phyloP scores from a whole-genome alignment of 2,113 vertebrate species.

The Pipa parva region DNA sequence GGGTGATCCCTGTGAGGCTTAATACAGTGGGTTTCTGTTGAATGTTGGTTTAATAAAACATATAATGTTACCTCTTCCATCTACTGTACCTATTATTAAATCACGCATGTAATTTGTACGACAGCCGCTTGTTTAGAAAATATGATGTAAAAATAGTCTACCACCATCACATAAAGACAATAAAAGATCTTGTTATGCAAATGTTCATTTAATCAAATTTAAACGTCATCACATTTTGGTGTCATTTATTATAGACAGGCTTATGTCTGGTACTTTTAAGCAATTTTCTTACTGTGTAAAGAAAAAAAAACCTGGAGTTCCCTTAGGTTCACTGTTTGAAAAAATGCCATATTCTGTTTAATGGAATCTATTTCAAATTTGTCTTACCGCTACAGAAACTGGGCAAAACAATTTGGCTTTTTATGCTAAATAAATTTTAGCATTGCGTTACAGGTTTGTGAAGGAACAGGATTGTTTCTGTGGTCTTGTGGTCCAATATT shows the following conservation, averaged over 20 bases:
- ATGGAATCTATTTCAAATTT: background rate
- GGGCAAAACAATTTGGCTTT: conserved; percentile 50
- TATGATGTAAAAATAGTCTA: background rate
- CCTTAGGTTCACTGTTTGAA: background rate
- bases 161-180: too few species aligned
- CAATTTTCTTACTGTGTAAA: conserved; percentile 3
- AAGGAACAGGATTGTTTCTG: conserved; percentile 48
- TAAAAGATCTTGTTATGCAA: background rate
- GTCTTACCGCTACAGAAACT: conserved; percentile 48
- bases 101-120: background rate
- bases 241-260: background rate
- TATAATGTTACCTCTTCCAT: too few species aligned
- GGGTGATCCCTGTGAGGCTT: too few species aligned
- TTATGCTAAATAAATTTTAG: conserved; percentile 49
- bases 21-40: too few species aligned
- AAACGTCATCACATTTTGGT: background rate
- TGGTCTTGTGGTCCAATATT: conserved; percentile 58
- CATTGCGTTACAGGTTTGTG: conserved; percentile 52
- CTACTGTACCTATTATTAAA: too few species aligned
- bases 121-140: background rate
- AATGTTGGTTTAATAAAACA: too few species aligned
- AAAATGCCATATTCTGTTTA: background rate
- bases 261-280: background rate
- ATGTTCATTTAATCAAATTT: background rate
- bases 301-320: background rate